phyloP scores from a whole-genome alignment of 2,797 vertebrate genomes.

The Lagodon rhomboides region DNA sequence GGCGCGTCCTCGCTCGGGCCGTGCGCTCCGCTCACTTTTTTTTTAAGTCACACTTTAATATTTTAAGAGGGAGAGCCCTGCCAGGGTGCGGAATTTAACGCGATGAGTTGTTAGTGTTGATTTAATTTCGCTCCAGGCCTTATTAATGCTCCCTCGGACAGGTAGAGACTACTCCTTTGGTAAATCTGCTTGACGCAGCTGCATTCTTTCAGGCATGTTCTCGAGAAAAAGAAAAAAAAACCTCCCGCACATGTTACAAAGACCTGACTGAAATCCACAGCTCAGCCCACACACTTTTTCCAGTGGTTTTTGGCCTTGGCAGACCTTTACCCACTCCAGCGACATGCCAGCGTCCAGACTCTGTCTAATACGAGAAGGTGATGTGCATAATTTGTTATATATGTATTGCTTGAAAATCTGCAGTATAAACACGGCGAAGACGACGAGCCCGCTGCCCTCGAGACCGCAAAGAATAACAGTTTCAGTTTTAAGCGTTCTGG shows the following conservation, averaged over 20 bases:
- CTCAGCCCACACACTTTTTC: conserved; percentile 83
- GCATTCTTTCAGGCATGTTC: conserved; percentile 79
- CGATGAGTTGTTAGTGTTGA: conserved; percentile 63
- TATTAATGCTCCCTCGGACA: conserved; percentile 57
- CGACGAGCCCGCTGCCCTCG: conserved; percentile 72
- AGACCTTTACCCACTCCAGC: conserved; percentile 71
- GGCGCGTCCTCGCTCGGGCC: conserved; percentile 4
- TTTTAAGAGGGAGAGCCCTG: conserved; percentile 48
- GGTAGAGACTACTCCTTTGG: conserved; percentile 63
- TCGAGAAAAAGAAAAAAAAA: conserved; percentile 59
- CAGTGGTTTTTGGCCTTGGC: conserved; percentile 83
- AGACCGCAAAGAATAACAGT: conserved; percentile 81
- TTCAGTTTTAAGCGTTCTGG: conserved; percentile 66
- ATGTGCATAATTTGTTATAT: conserved; percentile 86
- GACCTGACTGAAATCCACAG: conserved; percentile 75
- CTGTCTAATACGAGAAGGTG: conserved; percentile 83
- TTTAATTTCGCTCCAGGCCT: conserved; percentile 61
- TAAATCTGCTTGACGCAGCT: conserved; percentile 67
- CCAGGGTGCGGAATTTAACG: conserved; percentile 39
- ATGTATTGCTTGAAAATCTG: conserved; percentile 81
- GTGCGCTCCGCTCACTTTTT: conserved; percentile 18
- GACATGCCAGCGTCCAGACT: conserved; percentile 75
- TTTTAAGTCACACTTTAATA: conserved; percentile 40
- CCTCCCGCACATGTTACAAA: conserved; percentile 75
- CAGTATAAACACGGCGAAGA: conserved; percentile 80